These are phyloP conservation scores for Silurus meridionalis DNA, from an alignment of 2,113 vertebrate species.

Conservation along the genomic window DNA sequence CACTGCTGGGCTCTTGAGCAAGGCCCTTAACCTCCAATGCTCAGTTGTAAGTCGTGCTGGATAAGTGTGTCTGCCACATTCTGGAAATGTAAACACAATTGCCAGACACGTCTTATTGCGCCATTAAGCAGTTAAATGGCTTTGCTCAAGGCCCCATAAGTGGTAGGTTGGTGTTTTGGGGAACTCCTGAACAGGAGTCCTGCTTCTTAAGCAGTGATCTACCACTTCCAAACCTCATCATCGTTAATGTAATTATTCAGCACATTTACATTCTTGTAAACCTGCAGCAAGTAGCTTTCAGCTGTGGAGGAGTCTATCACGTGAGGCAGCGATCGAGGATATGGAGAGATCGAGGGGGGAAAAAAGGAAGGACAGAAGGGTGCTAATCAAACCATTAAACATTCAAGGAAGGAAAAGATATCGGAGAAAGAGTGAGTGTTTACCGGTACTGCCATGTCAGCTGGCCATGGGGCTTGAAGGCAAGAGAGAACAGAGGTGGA, in stretches of 20 bases:
- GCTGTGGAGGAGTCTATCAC: not conserved
- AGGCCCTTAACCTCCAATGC: no score
- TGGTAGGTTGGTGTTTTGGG: no score
- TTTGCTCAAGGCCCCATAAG: no score
- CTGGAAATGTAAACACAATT: no score
- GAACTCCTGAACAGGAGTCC: no score
- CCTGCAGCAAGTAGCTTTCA: not conserved
- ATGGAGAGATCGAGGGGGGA: not conserved
- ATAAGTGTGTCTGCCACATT: no score
- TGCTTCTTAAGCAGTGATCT: no score
- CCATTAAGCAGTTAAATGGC: no score
- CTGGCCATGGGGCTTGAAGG: conserved; percentile 10
- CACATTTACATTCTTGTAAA: not conserved
- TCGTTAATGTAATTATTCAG: not conserved
- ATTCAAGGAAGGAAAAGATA: conserved; percentile 15
- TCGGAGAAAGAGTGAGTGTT: not conserved
- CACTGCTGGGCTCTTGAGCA: no score
- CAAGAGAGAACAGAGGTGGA: conserved; percentile 23
- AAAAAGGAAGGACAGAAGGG: conserved; percentile 1
- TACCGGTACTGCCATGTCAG: conserved; percentile 8
- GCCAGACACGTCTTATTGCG: no score
- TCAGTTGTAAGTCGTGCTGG: no score
- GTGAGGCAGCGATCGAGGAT: not conserved
- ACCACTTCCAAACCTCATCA: not conserved
- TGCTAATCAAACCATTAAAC: conserved; percentile 48